These are phyloP conservation scores for Cheilosia pagana DNA, from an alignment of 2,888 invertebrate genomes.

Conservation along the genomic window DNA sequence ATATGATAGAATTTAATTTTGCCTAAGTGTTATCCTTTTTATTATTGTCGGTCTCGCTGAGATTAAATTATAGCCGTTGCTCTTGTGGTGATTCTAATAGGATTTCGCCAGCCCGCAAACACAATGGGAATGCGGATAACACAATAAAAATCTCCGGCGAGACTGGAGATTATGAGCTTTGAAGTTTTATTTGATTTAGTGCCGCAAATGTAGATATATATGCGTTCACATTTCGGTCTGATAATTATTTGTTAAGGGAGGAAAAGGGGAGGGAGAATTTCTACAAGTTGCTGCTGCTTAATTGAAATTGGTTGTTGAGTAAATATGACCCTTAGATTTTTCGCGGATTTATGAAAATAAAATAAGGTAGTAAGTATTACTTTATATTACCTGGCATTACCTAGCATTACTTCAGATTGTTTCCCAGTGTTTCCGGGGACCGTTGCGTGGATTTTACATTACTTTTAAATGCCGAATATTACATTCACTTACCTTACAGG, in stretches of 20 bases:
- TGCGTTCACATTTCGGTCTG: not conserved
- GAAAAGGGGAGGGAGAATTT: not conserved
- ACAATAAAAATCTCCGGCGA: conserved; percentile 39
- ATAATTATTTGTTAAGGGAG: not conserved
- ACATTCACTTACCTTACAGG: too few relatives aligned
- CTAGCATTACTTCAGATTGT: too few relatives aligned
- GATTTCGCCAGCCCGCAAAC: conserved; percentile 9
- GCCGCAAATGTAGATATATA: not conserved
- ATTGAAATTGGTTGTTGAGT: too few relatives aligned
- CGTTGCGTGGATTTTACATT: too few relatives aligned
- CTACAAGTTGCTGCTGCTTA: too few relatives aligned
- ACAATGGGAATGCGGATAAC: conserved; percentile 23
- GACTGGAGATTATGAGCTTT: conserved; percentile 42
- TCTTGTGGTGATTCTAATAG: conserved; percentile 14
- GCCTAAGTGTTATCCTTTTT: conserved; percentile 66
- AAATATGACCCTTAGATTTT: too few relatives aligned
- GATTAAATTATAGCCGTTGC: conserved; percentile 49
- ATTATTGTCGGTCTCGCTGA: conserved; percentile 43
- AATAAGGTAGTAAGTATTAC: too few relatives aligned
- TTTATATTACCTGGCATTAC: too few relatives aligned
- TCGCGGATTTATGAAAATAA: too few relatives aligned
- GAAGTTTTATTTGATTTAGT: conserved; percentile 43
- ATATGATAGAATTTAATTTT: conserved; percentile 58
- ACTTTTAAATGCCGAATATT: too few relatives aligned
- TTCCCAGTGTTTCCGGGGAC: too few relatives aligned